Percentiles rank a stretch among this genome's conserved stretches.
These are phyloP conservation scores for Lepilemur ruficaudatus DNA, from an alignment of 2,797 vertebrate genomes.

Conservation along the genomic window DNA sequence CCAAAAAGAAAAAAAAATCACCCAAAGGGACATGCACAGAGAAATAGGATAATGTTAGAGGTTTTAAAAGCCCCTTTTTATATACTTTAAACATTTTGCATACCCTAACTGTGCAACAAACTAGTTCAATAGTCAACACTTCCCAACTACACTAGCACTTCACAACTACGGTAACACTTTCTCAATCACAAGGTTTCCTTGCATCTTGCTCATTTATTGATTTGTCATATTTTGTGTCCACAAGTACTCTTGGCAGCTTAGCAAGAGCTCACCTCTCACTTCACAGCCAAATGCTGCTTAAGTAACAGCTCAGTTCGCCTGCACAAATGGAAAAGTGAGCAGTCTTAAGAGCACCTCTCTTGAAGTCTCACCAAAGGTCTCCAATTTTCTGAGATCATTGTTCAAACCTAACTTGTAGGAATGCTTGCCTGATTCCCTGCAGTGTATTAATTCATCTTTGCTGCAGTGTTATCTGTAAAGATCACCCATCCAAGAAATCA, in stretches of 20 bases:
- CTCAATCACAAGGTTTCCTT: neutral
- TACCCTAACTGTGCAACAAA: neutral
- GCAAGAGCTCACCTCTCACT: conserved; percentile 32
- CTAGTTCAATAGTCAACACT: neutral
- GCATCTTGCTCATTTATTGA: conserved; percentile 24
- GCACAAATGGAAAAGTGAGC: conserved; percentile 42
- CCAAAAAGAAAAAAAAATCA: neutral
- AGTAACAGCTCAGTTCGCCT: conserved; percentile 27
- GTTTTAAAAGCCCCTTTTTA: neutral
- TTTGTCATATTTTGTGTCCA: conserved; percentile 29
- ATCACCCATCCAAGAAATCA: neutral
- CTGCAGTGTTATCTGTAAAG: neutral
- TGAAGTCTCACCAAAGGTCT: neutral
- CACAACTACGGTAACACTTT: neutral
- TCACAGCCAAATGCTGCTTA: conserved; percentile 9
- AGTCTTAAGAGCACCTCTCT: conserved; percentile 12
- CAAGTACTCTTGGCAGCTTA: neutral
- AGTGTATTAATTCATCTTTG: neutral
- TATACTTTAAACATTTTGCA: neutral
- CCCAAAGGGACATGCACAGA: neutral
- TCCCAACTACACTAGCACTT: neutral
- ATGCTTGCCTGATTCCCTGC: neutral
- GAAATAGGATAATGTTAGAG: neutral
- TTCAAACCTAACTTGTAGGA: neutral
- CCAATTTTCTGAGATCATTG: neutral